phyloP scores from a whole-genome alignment of 2,797 vertebrate species.

The Galaxias olidus region DNA sequence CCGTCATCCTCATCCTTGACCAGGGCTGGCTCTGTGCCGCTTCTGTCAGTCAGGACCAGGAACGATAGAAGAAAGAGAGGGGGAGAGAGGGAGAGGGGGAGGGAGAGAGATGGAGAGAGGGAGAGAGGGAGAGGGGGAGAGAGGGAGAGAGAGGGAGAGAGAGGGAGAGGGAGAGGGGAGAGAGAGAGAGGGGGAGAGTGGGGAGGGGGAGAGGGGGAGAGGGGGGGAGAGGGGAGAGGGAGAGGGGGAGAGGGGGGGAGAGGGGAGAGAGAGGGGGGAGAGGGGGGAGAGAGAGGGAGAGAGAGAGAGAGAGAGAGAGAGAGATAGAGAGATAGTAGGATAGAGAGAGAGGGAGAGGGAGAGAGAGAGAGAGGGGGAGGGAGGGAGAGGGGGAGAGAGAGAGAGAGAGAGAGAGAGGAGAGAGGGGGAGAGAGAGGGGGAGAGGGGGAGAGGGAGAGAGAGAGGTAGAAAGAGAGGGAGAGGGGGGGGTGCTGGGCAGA shows the following conservation, averaged over 20 bases:
- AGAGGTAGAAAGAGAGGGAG: neutral
- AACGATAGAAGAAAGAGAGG: neutral
- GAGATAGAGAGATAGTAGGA: too few relatives aligned
- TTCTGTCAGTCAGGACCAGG: too few relatives aligned
- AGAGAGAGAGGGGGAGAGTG: neutral
- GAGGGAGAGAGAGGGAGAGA: neutral
- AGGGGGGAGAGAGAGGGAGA: neutral
- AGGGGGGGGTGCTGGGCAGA: neutral
- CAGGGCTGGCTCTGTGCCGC: too few relatives aligned
- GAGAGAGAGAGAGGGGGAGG: neutral
- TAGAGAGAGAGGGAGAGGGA: accelerated
- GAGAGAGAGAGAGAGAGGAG: neutral
- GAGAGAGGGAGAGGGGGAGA: neutral
- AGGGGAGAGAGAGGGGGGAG: neutral
- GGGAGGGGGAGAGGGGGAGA: accelerated
- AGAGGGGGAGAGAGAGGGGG: too few relatives aligned
- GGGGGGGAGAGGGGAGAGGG: neutral
- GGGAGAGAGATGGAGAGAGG: neutral
- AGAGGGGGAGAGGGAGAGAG: accelerated
- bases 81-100: accelerated
- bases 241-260: neutral
- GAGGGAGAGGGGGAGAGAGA: neutral
- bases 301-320: neutral
- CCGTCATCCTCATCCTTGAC: too few relatives aligned
- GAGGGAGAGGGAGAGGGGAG: neutral